phyloP scores from a whole-genome alignment of 2,888 invertebrate genomes.

The Apodemia zela region DNA sequence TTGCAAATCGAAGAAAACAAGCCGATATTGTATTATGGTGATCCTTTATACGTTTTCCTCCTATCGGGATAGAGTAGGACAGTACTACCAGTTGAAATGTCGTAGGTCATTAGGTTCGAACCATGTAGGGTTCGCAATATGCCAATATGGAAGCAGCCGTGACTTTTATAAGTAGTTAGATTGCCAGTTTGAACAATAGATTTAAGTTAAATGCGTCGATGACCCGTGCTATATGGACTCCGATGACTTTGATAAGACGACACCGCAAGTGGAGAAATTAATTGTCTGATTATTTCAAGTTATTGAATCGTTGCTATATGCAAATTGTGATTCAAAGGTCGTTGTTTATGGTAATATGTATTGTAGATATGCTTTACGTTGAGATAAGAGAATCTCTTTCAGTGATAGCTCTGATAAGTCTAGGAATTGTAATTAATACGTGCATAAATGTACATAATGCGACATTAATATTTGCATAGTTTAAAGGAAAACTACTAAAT shows the following conservation, averaged over 20 bases:
- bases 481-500: too few relatives aligned
- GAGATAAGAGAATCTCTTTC: neutral
- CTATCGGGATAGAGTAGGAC: slow-evolving; percentile 47
- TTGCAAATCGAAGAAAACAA: slow-evolving; percentile 74
- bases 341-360: slow-evolving; percentile 4
- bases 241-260: slow-evolving; percentile 63
- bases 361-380: neutral
- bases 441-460: neutral
- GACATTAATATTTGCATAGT: too few relatives aligned
- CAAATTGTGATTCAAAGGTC: slow-evolving; percentile 9
- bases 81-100: slow-evolving; percentile 71
- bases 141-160: slow-evolving; percentile 77
- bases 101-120: slow-evolving; percentile 77
- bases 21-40: slow-evolving; percentile 71
- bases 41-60: slow-evolving; percentile 51
- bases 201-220: slow-evolving; percentile 61
- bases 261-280: slow-evolving; percentile 46
- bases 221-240: slow-evolving; percentile 48
- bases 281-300: slow-evolving; percentile 42
- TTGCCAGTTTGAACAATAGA: slow-evolving; percentile 58
- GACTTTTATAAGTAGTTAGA: slow-evolving; percentile 59
- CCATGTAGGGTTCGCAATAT: slow-evolving; percentile 76
- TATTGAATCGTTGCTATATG: slow-evolving; percentile 34
- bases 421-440: neutral
- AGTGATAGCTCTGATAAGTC: neutral